Base-by-base conservation (phyloP, 2,113 vertebrate genomes). In the Tiliqua scincoides region DNA sequence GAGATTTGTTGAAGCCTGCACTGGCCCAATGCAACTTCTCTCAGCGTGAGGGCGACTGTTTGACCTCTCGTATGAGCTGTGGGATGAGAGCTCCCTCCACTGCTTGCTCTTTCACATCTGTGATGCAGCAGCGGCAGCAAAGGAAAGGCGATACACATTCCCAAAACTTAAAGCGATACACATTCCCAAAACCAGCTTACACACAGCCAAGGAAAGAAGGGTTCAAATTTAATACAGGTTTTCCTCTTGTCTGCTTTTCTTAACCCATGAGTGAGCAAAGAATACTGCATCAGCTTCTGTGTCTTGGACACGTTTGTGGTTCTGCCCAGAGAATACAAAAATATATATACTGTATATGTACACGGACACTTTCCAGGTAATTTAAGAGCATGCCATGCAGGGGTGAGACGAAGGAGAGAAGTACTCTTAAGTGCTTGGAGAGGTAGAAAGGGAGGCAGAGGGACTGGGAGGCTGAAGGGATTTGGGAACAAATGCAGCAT, bases 261-360 rank as follows among this genome's bases (percentile, higher is more conserved):
- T 54, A 35, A 67, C 17, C 35, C 30, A 63, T 14, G 40, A 73
- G 61, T 27, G 57, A 86, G 14, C 54, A 74, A 43, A 62, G 59
- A 80, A 48, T 37, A 81, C 25, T 35, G 4, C 27, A 43, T 23
- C 77, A 90, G 85, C 82, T 82, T 68, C 72, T 10, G 54, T 91
- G 88, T 91, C 87, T 86, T 30, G 0, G 65, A 89, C 88, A 84
- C 67, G 1, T 30, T 74, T 82, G n/a, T 1, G 0, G 32, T 43
- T 88, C 35, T 35, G 43, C 63, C 30, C 6, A 7, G 74, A 87
- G 81, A 62, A 87, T 93, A 82, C 14, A 86, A 92, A 92, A 32
- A 68, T 68, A 78, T 70, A 72, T 72, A 52, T 48, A 35, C 37
- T 40, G 27, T 67, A 7, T 32, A 70, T 9, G 10, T 52, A 54